Base-by-base conservation (phyloP, 1,140 invertebrate species). In the Sipha flava region DNA sequence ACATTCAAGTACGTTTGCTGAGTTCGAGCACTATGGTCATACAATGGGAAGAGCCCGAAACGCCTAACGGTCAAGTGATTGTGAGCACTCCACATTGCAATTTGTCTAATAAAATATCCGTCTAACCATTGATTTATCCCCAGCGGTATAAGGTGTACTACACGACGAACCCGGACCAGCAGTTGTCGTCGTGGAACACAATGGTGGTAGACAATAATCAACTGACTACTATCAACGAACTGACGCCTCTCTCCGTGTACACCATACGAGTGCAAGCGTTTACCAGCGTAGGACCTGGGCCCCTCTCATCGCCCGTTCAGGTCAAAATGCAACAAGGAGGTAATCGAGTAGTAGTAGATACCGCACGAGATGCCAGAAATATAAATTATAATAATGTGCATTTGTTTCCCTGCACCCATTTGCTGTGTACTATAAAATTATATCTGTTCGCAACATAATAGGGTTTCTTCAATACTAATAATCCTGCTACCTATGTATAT, bases 71-170 rank as follows among this genome's bases (percentile, higher is more conserved):
- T 82, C 93, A 96, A 90, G 94, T 99, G 80, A 95, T 94, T 86
- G 96, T 97, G 88, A 88, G 89, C 87, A 84, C n/a, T 6, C 4
- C 10, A 10, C 3, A 52, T 47, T 47, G 7, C 18, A 49, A 29
- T 18, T 34, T 73, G n/a, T 21, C 16, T 29, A 16, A n/a, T 49
- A 49, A n/a, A 2, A 49, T n/a, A 4, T 6, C 2, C 5, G 14
- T 49, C 6, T 14, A 14, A 43, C 26, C 34, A 1, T 68, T 18
- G 0, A 45, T 68, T 68, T 68, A 2, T 80, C 86, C 86, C 9
- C 86, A 98, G 96, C 96, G 95, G 81, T 99, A 99, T 89, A 98
- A 97, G 88, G 94, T 99, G 72, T 98, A 95, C 86, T 99, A 97
- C 87, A 98, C 96, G 10, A 93, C 92, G 82, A 93, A 95, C 84